Evolutionary conservation across 2,797 vertebrate genomes (phyloP).

Genomic region (Anguilla marmorata): DNA sequence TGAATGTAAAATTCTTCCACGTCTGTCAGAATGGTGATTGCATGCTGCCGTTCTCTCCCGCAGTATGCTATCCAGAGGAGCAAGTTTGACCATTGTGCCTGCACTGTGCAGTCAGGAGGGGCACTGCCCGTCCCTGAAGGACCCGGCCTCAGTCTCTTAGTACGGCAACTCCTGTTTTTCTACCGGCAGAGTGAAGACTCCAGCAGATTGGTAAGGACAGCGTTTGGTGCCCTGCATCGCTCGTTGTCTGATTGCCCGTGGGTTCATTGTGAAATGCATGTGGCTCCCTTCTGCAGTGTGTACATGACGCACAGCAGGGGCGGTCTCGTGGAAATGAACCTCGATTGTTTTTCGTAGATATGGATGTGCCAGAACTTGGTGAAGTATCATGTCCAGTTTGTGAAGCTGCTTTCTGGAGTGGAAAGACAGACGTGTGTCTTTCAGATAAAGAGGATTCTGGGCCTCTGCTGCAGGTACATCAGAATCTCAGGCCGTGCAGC

Average conservation of each 20-base stretch:
- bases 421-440: conserved; percentile 90
- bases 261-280: background rate
- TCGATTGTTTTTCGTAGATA: conserved; percentile 72
- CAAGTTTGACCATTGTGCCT: conserved; percentile 81
- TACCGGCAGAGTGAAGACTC: conserved; percentile 90
- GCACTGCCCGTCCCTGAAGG: conserved; percentile 67
- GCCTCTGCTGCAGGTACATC: conserved; percentile 80
- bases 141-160: conserved; percentile 80
- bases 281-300: background rate
- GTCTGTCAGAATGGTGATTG: background rate
- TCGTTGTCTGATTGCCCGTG: background rate
- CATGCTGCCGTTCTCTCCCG: conserved; percentile 13
- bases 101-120: conserved; percentile 73
- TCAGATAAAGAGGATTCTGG: conserved; percentile 94
- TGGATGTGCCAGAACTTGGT: conserved; percentile 96
- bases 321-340: conserved; percentile 8
- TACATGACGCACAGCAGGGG: background rate
- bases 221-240: background rate
- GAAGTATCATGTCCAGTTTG: conserved; percentile 86
- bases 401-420: conserved; percentile 84
- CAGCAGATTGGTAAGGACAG: conserved; percentile 84
- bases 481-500: background rate
- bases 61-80: conserved; percentile 88
- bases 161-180: conserved; percentile 93
- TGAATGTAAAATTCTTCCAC: background rate